These are phyloP conservation scores for Silurus asotus DNA, from an alignment of 2,113 vertebrate genomes.

Conservation along the genomic window DNA sequence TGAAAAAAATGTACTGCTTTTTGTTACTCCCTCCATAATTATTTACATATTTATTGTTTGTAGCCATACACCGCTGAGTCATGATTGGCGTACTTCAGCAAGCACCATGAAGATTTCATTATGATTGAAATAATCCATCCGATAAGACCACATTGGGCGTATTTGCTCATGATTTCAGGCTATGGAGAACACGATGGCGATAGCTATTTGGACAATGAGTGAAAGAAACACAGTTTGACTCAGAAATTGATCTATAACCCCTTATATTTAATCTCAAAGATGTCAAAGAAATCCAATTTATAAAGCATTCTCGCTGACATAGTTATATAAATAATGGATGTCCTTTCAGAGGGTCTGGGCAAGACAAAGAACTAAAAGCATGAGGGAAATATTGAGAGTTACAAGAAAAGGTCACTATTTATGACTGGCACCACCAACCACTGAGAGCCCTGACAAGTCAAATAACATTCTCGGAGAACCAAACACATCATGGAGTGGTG, in stretches of 20 bases:
- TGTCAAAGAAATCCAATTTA: constrained; percentile 45
- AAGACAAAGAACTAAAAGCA: constrained; percentile 54
- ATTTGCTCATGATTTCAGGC: constrained; percentile 1
- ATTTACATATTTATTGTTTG: background rate
- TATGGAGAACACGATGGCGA: background rate
- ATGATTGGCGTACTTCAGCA: background rate
- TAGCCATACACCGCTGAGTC: background rate
- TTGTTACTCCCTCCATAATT: background rate
- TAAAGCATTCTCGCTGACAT: constrained; percentile 48
- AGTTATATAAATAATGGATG: constrained; percentile 57
- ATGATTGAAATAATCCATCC: background rate
- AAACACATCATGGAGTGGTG: constrained; percentile 29
- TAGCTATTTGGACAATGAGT: background rate
- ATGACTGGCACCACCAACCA: constrained; percentile 41
- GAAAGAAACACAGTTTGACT: constrained; percentile 36
- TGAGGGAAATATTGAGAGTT: constrained; percentile 50
- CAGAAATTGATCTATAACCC: constrained; percentile 47
- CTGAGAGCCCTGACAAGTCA: constrained; percentile 33
- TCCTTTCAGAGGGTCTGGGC: constrained; percentile 42
- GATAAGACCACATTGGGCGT: background rate
- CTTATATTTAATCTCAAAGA: background rate
- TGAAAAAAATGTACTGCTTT: background rate
- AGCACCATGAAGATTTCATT: background rate
- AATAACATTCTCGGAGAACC: constrained; percentile 42
- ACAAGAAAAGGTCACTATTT: constrained; percentile 53